Evolutionary conservation across 2,113 vertebrate species (phyloP).

Genomic region (Conger conger): DNA sequence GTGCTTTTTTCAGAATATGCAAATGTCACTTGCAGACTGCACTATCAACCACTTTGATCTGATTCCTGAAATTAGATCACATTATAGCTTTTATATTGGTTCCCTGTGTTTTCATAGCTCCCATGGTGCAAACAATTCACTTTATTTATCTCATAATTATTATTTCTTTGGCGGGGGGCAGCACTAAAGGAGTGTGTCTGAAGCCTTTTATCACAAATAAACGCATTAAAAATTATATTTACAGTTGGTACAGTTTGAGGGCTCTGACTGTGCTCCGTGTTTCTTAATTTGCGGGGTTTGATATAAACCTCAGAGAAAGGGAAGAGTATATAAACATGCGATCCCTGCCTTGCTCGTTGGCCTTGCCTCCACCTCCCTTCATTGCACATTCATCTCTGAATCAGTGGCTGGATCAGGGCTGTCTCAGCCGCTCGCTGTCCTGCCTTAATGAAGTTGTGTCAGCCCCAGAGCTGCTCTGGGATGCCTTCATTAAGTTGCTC

Average conservation of each 20-base stretch:
- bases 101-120: too few relatives aligned
- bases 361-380: not conserved
- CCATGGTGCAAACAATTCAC: too few relatives aligned
- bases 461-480: slow-evolving; percentile 8
- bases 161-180: too few relatives aligned
- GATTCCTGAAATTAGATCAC: too few relatives aligned
- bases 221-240: not conserved
- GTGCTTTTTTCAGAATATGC: too few relatives aligned
- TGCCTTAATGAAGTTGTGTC: slow-evolving; percentile 27
- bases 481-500: slow-evolving; percentile 23
- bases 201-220: not conserved
- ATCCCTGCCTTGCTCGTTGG: not conserved
- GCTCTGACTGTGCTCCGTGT: not conserved
- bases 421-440: not conserved
- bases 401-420: not conserved
- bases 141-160: too few relatives aligned
- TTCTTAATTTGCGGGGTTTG: not conserved
- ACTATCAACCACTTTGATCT: too few relatives aligned
- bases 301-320: not conserved
- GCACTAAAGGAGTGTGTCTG: too few relatives aligned
- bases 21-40: too few relatives aligned
- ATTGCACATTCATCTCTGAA: not conserved
- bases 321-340: not conserved
- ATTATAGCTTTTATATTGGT: too few relatives aligned
- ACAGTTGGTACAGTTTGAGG: not conserved